A percentile compares a stretch with the other conserved stretches of the same genome.
These are phyloP conservation scores for Drosophila pruinosa DNA, from an alignment of 1,140 invertebrate genomes.

Conservation along the genomic window DNA sequence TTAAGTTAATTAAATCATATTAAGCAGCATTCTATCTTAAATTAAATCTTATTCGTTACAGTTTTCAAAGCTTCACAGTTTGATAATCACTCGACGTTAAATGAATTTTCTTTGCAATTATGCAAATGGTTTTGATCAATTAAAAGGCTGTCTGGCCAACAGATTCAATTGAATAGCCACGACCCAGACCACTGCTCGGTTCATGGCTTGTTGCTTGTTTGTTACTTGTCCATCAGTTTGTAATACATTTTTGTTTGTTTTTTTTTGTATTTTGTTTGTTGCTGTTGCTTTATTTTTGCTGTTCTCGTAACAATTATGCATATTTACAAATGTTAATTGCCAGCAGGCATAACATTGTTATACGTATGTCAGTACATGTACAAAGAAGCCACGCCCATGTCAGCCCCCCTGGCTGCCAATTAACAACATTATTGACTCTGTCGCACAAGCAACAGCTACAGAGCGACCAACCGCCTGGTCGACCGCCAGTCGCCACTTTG, in stretches of 20 bases:
- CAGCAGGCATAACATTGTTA: slow-evolving; percentile 66
- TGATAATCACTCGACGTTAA: not conserved
- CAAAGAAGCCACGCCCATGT: slow-evolving; percentile 45
- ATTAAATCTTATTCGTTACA: too few relatives aligned
- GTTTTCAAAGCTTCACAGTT: not conserved
- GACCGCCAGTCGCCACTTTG: slow-evolving; percentile 52
- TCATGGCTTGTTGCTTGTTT: not conserved
- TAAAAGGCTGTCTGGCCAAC: slow-evolving; percentile 45
- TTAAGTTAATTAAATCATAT: too few relatives aligned
- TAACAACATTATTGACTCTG: slow-evolving; percentile 78
- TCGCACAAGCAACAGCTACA: not conserved
- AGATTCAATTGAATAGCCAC: slow-evolving; percentile 64
- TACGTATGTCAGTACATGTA: slow-evolving; percentile 24
- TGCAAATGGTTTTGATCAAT: slow-evolving; percentile 38
- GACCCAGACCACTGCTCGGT: not conserved
- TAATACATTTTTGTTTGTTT: not conserved
- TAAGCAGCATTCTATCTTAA: too few relatives aligned
- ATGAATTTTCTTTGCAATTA: slow-evolving; percentile 24
- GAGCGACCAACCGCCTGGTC: not conserved
- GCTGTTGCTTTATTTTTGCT: slow-evolving; percentile 9
- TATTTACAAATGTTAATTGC: slow-evolving; percentile 81
- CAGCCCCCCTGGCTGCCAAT: slow-evolving; percentile 48
- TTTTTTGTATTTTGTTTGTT: slow-evolving; percentile 5
- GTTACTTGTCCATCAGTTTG: not conserved
- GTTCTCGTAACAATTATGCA: slow-evolving; percentile 73